A percentile compares a stretch with the other conserved stretches of the same genome.
Conservation (phyloP, 2,797 vertebrate genomes). For the Echiichthys vipera region DNA sequence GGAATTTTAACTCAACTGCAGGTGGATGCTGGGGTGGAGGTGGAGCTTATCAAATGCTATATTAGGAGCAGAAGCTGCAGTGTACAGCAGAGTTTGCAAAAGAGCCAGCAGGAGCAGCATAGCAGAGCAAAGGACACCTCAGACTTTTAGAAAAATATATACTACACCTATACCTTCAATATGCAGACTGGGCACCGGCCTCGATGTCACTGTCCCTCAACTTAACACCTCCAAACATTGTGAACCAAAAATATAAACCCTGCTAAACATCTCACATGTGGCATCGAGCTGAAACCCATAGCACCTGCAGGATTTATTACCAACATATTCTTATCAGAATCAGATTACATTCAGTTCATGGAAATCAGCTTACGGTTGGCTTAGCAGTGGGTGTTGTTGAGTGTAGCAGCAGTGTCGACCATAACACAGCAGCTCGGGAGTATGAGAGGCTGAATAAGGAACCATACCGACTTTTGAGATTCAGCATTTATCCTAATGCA, state of each 20-base stretch:
- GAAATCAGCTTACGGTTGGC: background rate
- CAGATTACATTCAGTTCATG: background rate
- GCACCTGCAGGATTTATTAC: background rate
- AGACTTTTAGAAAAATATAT: background rate
- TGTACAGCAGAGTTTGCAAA: background rate
- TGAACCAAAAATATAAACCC: background rate
- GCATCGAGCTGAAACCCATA: background rate
- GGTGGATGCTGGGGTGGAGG: constrained; percentile 24
- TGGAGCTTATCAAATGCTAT: constrained; percentile 18
- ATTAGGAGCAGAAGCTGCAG: background rate
- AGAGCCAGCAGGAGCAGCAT: background rate
- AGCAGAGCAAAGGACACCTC: constrained; percentile 2
- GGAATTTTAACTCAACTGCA: constrained; percentile 5
- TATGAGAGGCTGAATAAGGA: background rate
- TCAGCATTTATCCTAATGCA: background rate
- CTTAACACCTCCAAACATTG: background rate
- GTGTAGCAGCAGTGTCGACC: background rate
- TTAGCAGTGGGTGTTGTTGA: background rate
- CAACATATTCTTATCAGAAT: background rate
- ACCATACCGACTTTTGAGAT: background rate
- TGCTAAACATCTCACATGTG: background rate
- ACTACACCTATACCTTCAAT: background rate
- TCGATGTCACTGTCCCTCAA: background rate
- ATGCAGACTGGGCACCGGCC: background rate
- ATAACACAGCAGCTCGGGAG: background rate